Percentiles rank a stretch among this genome's conserved stretches.
Evolutionary conservation across 2,797 vertebrate genomes (phyloP).

Genomic region (Streptopelia turtur): DNA sequence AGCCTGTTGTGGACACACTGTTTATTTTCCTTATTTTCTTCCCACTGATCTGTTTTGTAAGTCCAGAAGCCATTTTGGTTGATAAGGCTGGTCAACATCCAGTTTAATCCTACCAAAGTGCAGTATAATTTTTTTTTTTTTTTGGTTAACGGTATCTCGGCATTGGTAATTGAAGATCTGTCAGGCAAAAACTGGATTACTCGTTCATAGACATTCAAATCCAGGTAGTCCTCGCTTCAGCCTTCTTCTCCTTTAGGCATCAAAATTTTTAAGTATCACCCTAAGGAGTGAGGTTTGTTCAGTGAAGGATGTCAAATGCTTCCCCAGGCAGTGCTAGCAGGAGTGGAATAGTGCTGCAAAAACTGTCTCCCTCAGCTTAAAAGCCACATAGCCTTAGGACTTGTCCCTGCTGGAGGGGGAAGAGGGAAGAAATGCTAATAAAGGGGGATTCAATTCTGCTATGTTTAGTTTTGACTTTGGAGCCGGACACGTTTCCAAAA

Average conservation of each 20-base stretch:
- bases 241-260: neutral
- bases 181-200: neutral
- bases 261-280: neutral
- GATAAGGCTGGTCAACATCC: neutral
- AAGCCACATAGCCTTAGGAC: neutral
- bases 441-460: neutral
- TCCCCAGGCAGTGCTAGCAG: neutral
- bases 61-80: neutral
- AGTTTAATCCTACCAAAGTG: neutral
- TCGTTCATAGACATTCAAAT: accelerated
- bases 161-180: neutral
- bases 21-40: neutral
- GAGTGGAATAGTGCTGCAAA: neutral
- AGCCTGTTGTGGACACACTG: neutral
- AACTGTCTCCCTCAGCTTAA: neutral
- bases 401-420: neutral
- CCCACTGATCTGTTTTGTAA: neutral
- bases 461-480: neutral
- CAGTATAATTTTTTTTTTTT: neutral
- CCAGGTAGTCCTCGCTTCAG: neutral
- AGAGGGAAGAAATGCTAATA: neutral
- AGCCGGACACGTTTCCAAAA: neutral
- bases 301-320: neutral
- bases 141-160: neutral
- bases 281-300: neutral